These are phyloP conservation scores for Eulemur rubriventer DNA, from an alignment of 2,797 vertebrate species.

Conservation along the genomic window DNA sequence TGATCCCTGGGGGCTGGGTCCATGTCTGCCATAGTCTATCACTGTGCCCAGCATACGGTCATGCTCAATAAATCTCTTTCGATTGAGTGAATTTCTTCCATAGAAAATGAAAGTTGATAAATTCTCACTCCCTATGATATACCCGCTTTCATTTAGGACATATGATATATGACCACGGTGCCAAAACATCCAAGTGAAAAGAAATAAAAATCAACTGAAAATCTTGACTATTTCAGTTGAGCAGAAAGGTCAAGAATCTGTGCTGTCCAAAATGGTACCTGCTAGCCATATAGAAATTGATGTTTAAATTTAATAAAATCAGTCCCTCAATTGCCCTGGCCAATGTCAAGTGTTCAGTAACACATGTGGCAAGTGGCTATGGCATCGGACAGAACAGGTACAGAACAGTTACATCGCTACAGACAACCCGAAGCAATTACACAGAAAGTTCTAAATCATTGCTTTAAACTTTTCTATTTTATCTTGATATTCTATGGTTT, in stretches of 20 bases:
- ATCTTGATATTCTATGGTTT: not conserved
- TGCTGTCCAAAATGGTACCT: not conserved
- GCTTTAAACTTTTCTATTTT: not conserved
- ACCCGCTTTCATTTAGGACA: not conserved
- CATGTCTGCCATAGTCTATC: not conserved
- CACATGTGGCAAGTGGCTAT: not conserved
- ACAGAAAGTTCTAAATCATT: not conserved
- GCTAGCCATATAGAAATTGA: not conserved
- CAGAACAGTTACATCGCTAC: not conserved
- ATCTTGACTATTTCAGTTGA: not conserved
- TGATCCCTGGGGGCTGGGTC: not conserved
- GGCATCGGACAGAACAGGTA: not conserved
- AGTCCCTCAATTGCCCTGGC: not conserved
- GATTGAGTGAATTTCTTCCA: constrained; percentile 14
- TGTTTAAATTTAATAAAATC: constrained; percentile 14
- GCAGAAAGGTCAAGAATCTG: not conserved
- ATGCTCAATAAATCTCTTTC: constrained; percentile 39
- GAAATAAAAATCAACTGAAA: constrained; percentile 10
- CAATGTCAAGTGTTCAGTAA: not conserved
- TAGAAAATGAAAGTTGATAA: constrained; percentile 27
- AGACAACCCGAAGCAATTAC: not conserved
- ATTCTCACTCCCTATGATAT: constrained; percentile 20
- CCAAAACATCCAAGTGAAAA: constrained; percentile 22
- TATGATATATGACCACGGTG: not conserved
- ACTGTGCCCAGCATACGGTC: not conserved